A percentile compares a stretch with the other conserved stretches of the same genome.
Conservation (phyloP, 2,113 vertebrate genomes). For the Tragelaphus buxtoni region DNA sequence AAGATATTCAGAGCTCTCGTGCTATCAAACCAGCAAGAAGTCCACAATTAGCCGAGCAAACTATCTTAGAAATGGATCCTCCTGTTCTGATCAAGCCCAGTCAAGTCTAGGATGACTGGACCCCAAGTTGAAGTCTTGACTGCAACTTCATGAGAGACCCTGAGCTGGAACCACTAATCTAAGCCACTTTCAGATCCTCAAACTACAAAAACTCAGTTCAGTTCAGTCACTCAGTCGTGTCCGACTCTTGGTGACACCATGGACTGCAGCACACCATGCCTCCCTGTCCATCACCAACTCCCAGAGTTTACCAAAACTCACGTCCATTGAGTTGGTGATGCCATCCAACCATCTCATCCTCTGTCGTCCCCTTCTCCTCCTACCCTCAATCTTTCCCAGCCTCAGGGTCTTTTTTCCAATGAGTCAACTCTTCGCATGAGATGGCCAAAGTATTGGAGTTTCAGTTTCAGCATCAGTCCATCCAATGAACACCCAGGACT, state of each 20-base stretch:
- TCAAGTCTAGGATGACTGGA: not conserved
- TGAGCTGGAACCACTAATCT: not conserved
- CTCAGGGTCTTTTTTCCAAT: not conserved
- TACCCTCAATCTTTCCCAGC: not conserved
- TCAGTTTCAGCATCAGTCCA: not conserved
- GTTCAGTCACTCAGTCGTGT: not conserved
- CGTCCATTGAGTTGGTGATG: rapidly evolving
- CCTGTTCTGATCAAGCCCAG: not conserved
- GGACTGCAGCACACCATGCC: rapidly evolving
- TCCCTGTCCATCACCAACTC: not conserved
- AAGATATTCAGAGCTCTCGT: not conserved
- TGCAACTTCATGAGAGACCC: not conserved
- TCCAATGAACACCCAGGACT: not conserved
- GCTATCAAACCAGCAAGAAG: not conserved
- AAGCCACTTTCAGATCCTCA: not conserved
- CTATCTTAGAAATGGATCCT: not conserved
- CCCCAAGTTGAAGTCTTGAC: not conserved
- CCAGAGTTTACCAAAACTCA: not conserved
- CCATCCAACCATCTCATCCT: not conserved
- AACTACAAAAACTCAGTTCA: not conserved
- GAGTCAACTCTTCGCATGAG: not conserved
- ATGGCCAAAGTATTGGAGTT: not conserved
- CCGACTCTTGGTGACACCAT: rapidly evolving
- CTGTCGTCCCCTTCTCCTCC: not conserved
- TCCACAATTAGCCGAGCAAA: not conserved